Conservation (phyloP, 2,797 vertebrate species). For the Mus caroli region DNA sequence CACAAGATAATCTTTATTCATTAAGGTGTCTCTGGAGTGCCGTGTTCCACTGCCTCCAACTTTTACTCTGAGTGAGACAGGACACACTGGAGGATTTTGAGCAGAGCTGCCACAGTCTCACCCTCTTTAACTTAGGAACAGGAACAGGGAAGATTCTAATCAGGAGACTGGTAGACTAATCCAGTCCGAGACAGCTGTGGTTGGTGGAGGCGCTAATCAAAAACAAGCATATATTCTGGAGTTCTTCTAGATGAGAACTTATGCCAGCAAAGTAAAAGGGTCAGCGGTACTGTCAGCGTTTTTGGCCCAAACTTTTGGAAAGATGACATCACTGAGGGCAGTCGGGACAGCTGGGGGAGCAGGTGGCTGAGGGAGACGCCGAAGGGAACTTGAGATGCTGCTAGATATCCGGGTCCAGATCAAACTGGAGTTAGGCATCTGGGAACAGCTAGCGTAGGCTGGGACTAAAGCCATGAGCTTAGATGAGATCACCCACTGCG, state of each 20-base stretch:
- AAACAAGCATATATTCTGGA: neutral
- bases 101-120: neutral
- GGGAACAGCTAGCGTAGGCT: neutral
- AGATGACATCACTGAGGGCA: neutral
- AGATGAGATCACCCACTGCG: neutral
- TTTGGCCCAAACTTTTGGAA: slow-evolving; percentile 12
- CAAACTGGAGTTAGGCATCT: neutral
- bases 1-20: slow-evolving; percentile 17
- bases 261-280: neutral
- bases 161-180: neutral
- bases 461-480: neutral
- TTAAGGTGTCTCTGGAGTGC: neutral
- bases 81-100: neutral
- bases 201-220: neutral
- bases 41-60: neutral
- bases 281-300: neutral
- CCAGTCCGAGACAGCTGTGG: neutral
- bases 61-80: neutral
- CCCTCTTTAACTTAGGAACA: neutral
- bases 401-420: neutral
- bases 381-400: neutral
- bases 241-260: neutral
- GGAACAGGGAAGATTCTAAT: neutral
- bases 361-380: neutral
- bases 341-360: neutral